Conservation (phyloP, 2,888 invertebrate genomes). For the Cordylochernes scorpioides region DNA sequence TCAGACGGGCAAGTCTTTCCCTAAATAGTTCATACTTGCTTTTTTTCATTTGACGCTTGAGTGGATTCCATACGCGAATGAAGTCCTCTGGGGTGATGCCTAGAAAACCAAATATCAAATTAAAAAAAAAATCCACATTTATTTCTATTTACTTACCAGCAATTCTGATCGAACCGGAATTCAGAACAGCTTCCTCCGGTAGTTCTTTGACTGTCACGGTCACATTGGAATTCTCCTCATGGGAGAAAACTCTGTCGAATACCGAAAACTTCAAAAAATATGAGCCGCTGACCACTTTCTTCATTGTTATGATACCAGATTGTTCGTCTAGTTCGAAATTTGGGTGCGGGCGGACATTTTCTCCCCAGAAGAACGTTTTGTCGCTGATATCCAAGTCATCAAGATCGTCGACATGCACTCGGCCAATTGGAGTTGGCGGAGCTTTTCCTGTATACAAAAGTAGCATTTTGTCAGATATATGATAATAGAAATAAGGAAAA, state of each 20-base stretch:
- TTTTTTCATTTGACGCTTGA: slow-evolving; percentile 22
- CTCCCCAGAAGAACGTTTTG: slow-evolving; percentile 58
- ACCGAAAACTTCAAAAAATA: slow-evolving; percentile 41
- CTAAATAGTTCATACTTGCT: slow-evolving; percentile 47
- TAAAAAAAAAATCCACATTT: slow-evolving; percentile 1
- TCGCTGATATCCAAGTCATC: slow-evolving; percentile 93
- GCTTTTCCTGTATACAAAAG: background rate
- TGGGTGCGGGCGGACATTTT: slow-evolving; percentile 26
- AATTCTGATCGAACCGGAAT: slow-evolving; percentile 70
- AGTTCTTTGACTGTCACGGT: slow-evolving; percentile 60
- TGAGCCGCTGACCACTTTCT: slow-evolving; percentile 39
- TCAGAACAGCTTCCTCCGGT: slow-evolving; percentile 66
- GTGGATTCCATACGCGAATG: slow-evolving; percentile 25
- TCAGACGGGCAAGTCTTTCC: slow-evolving; percentile 34
- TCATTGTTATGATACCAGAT: slow-evolving; percentile 67
- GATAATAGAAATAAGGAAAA: no score
- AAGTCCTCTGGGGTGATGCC: slow-evolving; percentile 59
- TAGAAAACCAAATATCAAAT: slow-evolving; percentile 7
- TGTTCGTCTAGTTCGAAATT: slow-evolving; percentile 43
- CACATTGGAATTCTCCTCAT: slow-evolving; percentile 48
- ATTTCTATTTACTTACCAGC: slow-evolving; percentile 21
- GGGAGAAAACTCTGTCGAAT: slow-evolving; percentile 19
- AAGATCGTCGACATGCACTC: slow-evolving; percentile 70
- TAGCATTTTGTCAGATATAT: no score
- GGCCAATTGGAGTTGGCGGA: slow-evolving; percentile 34